Evolutionary conservation across 1,140 invertebrate species (phyloP), one percentile per base, ranked within the genome.

Genomic region (Drosophila carrolli): DNA sequence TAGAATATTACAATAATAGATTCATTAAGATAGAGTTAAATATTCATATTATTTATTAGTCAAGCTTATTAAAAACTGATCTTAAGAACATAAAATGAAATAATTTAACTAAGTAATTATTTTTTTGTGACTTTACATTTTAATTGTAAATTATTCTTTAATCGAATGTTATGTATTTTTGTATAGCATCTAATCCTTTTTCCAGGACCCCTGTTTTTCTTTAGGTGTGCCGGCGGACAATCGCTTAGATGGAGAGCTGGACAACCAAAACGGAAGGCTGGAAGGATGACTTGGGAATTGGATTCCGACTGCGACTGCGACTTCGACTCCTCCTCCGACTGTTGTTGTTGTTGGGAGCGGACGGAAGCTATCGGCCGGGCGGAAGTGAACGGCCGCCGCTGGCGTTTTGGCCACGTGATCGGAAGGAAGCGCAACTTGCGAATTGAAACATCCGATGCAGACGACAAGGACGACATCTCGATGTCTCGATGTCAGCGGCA

Each of bases 381-480:
- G 84, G 84, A 89, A 89, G 85, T 70, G 76, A 75, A 80, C 80
- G 84, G 73, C 84, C 82, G 85, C 84, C 79, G 85, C 73, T 88
- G 84, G 80, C 79, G 66, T 78, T 74, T 57, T 72, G 74, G 84
- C 77, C 84, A 89, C 84, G 84, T 90, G 84, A 90, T 90, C 84
- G 84, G 84, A 89, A 89, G 84, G 84, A 89, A 84, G 81, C 85
- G 40, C 77, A 72, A 84, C 84, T 89, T 89, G 84, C 84, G 84
- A 89, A 89, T 89, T 89, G 84, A 89, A 90, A 89, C 84, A 90
- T 89, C 84, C 84, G 84, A 75, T 81, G 70, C 84, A 74, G 83
- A 82, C 79, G 46, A 59, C 65, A 46, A 55, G 32, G 40, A 43
- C 35, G 40, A 43, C 35, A 27, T 47, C 44, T 16, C 10, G 44